Base-by-base conservation (phyloP, 2,113 vertebrate genomes). In the Pagrus major region DNA sequence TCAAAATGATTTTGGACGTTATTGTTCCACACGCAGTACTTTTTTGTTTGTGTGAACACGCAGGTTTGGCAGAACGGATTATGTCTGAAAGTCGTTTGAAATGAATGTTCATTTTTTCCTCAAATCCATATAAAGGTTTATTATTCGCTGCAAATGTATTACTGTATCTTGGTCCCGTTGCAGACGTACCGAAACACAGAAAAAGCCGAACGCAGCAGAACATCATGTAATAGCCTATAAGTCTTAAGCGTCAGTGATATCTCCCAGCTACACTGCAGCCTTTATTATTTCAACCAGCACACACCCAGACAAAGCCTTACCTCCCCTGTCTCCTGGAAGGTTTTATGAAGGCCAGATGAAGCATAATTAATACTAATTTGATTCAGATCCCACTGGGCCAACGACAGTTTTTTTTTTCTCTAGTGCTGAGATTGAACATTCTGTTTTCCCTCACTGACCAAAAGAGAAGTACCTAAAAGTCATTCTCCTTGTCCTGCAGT, bases 311-410 rank as follows among this genome's bases (percentile, higher is more conserved):
- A 90, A 92, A 91, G 71, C 52, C 81, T 81, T 64, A 80, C 83
- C 86, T 80, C 84, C 79, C 67, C 46, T 68, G 80, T 59, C 75
- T 60, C 83, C 70, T 80, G 69, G 81, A 91, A 90, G 88, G 87
- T 90, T 81, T 92, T 83, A 81, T 88, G 77, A 84, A 80, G 90
- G 80, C 87, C 85, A 89, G 82, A 94, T 84, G 87, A 94, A 90
- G 86, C 90, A 84, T 88, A 88, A 93, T 89, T 94, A 80, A 92
- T 90, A 93, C 86, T 92, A 88, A 92, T 94, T 92, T 87, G 65
- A 78, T 91, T 92, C 88, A 37, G 55, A 76, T 89, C 78, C 89
- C 92, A 81, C 58, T 80, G 86, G 89, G 86, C 67, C 55, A 20
- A 63, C 10, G 46, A 39, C 55, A 47, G 37, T 79, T 79, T 83